phyloP scores from a whole-genome alignment of 2,113 vertebrate species.

The Motacilla alba region DNA sequence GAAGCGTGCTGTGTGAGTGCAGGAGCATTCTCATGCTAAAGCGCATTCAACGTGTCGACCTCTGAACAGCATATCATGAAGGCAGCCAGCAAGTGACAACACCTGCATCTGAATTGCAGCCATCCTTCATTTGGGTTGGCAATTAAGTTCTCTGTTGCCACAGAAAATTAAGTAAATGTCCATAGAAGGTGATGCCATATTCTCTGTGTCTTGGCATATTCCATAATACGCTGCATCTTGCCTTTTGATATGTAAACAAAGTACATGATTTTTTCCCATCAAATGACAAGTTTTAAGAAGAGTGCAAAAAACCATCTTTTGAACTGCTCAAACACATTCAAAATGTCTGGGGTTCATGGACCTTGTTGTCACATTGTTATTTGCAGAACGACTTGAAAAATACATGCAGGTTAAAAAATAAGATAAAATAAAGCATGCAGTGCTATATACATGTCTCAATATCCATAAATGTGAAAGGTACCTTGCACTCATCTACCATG shows the following conservation, averaged over 20 bases:
- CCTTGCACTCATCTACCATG: constrained; percentile 99
- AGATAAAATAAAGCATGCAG: constrained; percentile 72
- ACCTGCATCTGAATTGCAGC: neutral
- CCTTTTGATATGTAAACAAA: constrained; percentile 64
- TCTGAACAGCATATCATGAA: constrained; percentile 48
- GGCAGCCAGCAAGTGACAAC: constrained; percentile 40
- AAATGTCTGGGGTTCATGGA: constrained; percentile 70
- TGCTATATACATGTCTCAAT: constrained; percentile 91
- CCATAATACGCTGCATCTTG: constrained; percentile 54
- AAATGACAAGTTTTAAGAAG: constrained; percentile 43
- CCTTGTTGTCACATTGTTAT: constrained; percentile 72
- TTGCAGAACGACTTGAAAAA: constrained; percentile 62
- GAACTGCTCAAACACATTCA: constrained; percentile 39
- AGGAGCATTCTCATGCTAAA: neutral
- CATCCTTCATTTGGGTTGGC: constrained; percentile 26
- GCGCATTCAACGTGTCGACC: neutral
- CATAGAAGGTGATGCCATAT: constrained; percentile 39
- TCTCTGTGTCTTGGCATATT: constrained; percentile 28
- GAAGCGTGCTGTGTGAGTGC: constrained; percentile 22
- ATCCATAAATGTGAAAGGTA: constrained; percentile 91
- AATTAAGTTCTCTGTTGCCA: constrained; percentile 48
- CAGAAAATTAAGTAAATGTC: constrained; percentile 18
- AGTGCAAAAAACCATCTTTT: constrained; percentile 36
- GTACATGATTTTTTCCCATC: constrained; percentile 32
- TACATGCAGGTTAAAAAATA: constrained; percentile 71